These are phyloP conservation scores for Fabriciana adippe DNA, from an alignment of 2,888 invertebrate genomes.

Conservation along the genomic window DNA sequence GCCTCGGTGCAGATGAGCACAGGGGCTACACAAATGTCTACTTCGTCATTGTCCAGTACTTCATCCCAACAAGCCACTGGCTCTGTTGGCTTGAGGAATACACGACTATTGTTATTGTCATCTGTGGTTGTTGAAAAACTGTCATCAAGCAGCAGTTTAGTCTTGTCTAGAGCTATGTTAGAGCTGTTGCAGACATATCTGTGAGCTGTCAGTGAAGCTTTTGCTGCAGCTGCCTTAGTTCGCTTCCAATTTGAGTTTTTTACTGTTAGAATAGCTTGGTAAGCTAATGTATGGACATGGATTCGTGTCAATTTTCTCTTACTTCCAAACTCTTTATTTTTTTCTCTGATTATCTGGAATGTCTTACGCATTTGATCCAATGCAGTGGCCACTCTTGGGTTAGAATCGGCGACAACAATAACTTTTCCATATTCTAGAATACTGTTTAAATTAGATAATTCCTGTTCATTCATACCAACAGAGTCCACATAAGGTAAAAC, in stretches of 20 bases:
- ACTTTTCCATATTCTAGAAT: constrained; percentile 87
- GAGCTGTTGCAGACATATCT: constrained; percentile 90
- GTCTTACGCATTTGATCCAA: constrained; percentile 91
- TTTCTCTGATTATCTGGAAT: constrained; percentile 78
- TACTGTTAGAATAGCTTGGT: constrained; percentile 90
- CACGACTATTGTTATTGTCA: constrained; percentile 76
- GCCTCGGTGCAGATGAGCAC: constrained; percentile 92
- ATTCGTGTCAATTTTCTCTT: constrained; percentile 86
- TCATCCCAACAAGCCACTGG: constrained; percentile 94
- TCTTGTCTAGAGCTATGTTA: constrained; percentile 74
- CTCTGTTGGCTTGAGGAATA: constrained; percentile 85
- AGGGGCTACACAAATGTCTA: constrained; percentile 91
- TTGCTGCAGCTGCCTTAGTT: constrained; percentile 89
- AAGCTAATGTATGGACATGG: constrained; percentile 94
- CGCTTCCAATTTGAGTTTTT: constrained; percentile 88
- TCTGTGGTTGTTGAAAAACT: constrained; percentile 89
- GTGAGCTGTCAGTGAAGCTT: constrained; percentile 91
- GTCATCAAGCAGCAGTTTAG: constrained; percentile 88
- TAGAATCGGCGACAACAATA: constrained; percentile 88
- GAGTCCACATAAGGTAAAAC: constrained; percentile 90
- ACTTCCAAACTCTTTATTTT: constrained; percentile 64
- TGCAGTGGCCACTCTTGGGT: constrained; percentile 89
- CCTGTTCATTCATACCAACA: constrained; percentile 94
- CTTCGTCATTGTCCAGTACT: constrained; percentile 68
- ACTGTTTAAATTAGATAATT: constrained; percentile 88